Evolutionary conservation across 2,797 vertebrate species (phyloP).

Genomic region (Aselliscus stoliczkanus): DNA sequence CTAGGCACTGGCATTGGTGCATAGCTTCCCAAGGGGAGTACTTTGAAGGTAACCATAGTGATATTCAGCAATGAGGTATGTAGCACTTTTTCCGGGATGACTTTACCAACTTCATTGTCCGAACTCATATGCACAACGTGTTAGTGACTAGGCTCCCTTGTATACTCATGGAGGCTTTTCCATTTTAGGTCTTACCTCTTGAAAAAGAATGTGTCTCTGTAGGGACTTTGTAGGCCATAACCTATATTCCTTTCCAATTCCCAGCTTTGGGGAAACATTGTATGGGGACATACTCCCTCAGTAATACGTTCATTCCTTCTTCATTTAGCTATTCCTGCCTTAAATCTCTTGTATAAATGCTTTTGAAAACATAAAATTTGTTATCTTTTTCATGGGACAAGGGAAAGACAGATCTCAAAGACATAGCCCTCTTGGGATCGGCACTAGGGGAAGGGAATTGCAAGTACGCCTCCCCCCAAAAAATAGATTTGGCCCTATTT

Average conservation of each 20-base stretch:
- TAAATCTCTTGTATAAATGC: not conserved
- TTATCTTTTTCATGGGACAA: not conserved
- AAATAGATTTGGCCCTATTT: not conserved
- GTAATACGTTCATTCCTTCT: not conserved
- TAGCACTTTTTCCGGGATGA: too few species aligned
- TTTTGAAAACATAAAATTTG: not conserved
- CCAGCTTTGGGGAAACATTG: not conserved
- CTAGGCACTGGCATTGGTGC: too few species aligned
- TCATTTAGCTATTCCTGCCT: not conserved
- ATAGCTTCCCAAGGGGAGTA: too few species aligned
- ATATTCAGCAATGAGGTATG: too few species aligned
- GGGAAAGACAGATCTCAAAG: not conserved
- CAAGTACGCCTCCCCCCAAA: not conserved
- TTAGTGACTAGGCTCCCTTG: not conserved
- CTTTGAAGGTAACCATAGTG: too few species aligned
- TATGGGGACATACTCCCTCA: not conserved
- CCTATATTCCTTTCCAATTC: not conserved
- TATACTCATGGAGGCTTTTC: not conserved
- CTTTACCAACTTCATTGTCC: too few species aligned
- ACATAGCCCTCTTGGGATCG: not conserved
- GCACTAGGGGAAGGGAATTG: not conserved
- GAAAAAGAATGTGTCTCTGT: not conserved
- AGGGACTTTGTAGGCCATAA: not conserved
- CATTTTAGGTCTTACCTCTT: not conserved
- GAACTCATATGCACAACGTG: fast-evolving